Conservation (phyloP, 1,140 invertebrate species). For the Hycleus phaleratus region DNA sequence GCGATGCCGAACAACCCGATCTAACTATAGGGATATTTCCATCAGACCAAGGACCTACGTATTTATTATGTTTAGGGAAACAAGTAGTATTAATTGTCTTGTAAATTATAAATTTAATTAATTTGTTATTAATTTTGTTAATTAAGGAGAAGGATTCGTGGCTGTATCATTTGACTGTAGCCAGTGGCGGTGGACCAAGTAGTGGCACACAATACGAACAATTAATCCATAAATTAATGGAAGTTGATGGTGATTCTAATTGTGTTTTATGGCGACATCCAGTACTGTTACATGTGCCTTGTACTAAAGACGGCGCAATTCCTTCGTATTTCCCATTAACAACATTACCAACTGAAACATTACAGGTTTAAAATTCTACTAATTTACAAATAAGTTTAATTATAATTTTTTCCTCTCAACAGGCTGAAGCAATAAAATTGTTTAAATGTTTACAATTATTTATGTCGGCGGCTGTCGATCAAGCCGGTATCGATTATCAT, state of each 20-base stretch:
- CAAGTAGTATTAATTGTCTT: constrained; percentile 46
- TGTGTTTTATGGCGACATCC: constrained; percentile 93
- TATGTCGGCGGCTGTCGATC: constrained; percentile 88
- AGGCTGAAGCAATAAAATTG: constrained; percentile 86
- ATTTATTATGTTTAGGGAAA: constrained; percentile 82
- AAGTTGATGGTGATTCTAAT: constrained; percentile 88
- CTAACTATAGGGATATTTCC: constrained; percentile 91
- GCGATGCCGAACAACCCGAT: constrained; percentile 63
- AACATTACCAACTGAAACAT: constrained; percentile 33
- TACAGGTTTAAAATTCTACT: constrained; percentile 29
- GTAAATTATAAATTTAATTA: no score
- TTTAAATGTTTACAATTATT: constrained; percentile 94
- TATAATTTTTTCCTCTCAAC: constrained; percentile 52
- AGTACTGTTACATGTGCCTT: constrained; percentile 63
- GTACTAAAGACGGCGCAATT: constrained; percentile 39
- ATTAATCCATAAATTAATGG: constrained; percentile 89
- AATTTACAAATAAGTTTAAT: not conserved
- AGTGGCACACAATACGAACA: constrained; percentile 93
- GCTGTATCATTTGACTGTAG: constrained; percentile 90
- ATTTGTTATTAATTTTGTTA: not conserved
- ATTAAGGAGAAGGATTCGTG: constrained; percentile 76
- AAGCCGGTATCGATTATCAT: constrained; percentile 92
- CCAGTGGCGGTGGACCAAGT: constrained; percentile 81
- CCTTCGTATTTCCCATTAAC: constrained; percentile 40
- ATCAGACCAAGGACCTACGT: constrained; percentile 82